A percentile compares a stretch with the other conserved stretches of the same genome.
phyloP scores from a whole-genome alignment of 2,113 vertebrate genomes.

The human region DNA sequence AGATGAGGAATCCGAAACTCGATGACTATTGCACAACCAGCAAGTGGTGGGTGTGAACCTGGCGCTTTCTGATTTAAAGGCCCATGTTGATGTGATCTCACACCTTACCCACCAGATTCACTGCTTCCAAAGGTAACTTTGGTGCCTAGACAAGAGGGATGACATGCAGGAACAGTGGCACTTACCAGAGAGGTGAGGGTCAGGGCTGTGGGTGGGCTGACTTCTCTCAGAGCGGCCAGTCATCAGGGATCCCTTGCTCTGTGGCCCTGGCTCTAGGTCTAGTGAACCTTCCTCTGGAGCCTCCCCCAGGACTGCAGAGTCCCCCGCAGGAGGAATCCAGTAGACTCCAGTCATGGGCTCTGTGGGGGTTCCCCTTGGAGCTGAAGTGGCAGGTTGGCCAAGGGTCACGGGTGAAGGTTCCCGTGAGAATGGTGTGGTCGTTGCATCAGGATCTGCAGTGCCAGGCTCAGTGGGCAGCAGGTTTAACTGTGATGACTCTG shows the following conservation, averaged over 20 bases:
- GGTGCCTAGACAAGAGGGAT: neutral
- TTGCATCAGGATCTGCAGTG: accelerated
- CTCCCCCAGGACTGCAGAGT: neutral
- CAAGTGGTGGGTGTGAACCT: neutral
- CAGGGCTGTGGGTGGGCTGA: neutral
- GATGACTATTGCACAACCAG: neutral
- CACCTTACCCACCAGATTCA: too few species aligned
- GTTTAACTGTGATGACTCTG: neutral
- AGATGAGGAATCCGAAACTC: neutral
- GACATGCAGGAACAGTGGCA: neutral
- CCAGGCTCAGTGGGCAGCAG: neutral
- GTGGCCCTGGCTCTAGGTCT: neutral
- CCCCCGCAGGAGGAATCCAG: neutral
- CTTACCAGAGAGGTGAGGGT: conserved; percentile 52
- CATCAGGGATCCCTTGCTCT: neutral
- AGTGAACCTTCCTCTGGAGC: neutral
- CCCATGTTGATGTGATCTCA: neutral
- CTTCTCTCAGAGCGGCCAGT: neutral
- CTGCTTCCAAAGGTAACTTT: neutral
- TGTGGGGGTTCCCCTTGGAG: accelerated
- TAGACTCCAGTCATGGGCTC: accelerated
- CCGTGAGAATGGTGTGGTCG: accelerated
- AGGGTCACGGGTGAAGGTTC: accelerated
- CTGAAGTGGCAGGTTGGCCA: too few species aligned
- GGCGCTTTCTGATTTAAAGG: neutral